Evolutionary conservation across 2,888 invertebrate species (phyloP).

Genomic region (Metellina segmentata): DNA sequence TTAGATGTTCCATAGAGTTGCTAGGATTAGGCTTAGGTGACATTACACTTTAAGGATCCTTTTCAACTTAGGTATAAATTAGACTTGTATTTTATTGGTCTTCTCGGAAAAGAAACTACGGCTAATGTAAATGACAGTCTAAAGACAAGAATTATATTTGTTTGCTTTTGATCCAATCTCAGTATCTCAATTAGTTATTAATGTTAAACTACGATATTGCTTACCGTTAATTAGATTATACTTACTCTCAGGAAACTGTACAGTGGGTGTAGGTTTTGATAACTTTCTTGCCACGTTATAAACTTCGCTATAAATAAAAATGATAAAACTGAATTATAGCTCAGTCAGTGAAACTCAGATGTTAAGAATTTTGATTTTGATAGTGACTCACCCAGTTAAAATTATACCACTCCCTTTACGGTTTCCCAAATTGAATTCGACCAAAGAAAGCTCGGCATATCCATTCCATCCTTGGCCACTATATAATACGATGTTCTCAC

Average conservation of each 20-base stretch:
- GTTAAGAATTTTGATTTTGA: too few relatives aligned
- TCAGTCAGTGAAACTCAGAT: not conserved
- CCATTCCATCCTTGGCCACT: conserved; percentile 40
- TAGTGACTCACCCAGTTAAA: conserved; percentile 21
- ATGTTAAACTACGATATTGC: too few relatives aligned
- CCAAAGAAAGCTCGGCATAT: conserved; percentile 24
- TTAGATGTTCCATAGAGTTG: too few relatives aligned
- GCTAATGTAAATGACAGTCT: too few relatives aligned
- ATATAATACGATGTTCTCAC: conserved; percentile 9
- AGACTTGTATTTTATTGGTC: too few relatives aligned
- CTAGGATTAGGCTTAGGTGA: too few relatives aligned
- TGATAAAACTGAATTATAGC: not conserved
- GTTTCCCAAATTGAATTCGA: conserved; percentile 15
- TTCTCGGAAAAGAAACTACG: too few relatives aligned
- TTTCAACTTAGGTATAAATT: too few relatives aligned
- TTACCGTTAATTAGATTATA: not conserved
- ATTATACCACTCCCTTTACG: conserved; percentile 45
- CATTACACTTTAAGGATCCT: too few relatives aligned
- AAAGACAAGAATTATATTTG: too few relatives aligned
- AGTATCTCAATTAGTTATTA: too few relatives aligned
- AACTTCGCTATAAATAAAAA: conserved; percentile 10
- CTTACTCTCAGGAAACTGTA: conserved; percentile 17
- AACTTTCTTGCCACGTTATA: conserved; percentile 11
- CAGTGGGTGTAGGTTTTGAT: not conserved
- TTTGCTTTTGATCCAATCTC: too few relatives aligned